phyloP scores from a whole-genome alignment of 2,113 vertebrate species.

The Hystrix brachyura region DNA sequence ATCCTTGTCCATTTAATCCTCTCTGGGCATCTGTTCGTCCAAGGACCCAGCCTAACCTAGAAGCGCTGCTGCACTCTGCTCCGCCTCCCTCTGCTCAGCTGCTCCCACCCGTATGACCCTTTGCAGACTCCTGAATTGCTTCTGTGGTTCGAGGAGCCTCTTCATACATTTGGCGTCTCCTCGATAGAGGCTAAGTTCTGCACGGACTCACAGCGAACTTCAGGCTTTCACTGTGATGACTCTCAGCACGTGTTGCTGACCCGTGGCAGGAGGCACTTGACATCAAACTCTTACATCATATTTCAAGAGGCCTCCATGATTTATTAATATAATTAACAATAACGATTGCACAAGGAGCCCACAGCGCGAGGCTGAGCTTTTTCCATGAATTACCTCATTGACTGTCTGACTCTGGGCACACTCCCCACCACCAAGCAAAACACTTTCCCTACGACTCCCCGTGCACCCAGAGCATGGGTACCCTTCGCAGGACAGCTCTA shows the following conservation, averaged over 20 bases:
- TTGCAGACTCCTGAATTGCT: background rate
- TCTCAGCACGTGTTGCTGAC: constrained; percentile 42
- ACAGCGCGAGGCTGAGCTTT: background rate
- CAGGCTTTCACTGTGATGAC: background rate
- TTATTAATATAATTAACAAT: constrained; percentile 63
- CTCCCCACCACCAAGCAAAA: background rate
- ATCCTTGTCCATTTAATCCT: background rate
- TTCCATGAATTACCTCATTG: background rate
- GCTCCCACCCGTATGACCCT: background rate
- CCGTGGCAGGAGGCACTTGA: background rate
- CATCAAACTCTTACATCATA: constrained; percentile 23
- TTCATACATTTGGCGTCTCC: background rate
- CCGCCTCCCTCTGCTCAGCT: background rate
- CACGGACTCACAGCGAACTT: constrained; percentile 23
- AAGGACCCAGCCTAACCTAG: background rate
- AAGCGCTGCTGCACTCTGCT: background rate
- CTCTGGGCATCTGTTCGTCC: background rate
- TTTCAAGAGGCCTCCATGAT: constrained; percentile 45
- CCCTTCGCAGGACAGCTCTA: background rate
- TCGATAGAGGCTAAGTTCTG: background rate
- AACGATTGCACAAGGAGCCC: background rate
- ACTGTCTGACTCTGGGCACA: background rate
- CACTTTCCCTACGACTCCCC: background rate
- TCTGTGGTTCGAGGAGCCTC: background rate
- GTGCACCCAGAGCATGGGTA: background rate